phyloP scores from a whole-genome alignment of 2,888 invertebrate genomes.

The Spialia ferax region DNA sequence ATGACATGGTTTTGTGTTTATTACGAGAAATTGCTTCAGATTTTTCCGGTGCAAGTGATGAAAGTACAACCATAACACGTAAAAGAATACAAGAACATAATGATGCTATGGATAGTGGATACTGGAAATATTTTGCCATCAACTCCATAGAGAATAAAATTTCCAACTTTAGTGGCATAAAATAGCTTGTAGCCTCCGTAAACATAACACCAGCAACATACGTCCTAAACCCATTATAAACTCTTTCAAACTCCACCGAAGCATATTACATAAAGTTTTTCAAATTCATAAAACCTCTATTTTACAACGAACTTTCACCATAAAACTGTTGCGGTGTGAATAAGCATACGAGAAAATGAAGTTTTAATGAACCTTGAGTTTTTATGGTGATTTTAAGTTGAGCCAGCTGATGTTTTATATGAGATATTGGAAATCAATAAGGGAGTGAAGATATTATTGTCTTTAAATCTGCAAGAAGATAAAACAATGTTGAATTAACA shows the following conservation, averaged over 20 bases:
- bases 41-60: no score
- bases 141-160: no score
- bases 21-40: no score
- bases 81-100: no score
- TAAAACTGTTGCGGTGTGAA: conserved; percentile 47
- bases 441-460: no score
- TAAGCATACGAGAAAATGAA: conserved; percentile 48
- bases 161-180: neutral
- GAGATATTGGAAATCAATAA: neutral
- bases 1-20: no score
- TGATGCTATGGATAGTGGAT: no score
- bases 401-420: neutral
- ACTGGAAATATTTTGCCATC: no score
- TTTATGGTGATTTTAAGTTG: conserved; percentile 12
- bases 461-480: no score
- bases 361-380: conserved; percentile 47
- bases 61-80: no score
- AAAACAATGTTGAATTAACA: no score
- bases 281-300: conserved; percentile 35
- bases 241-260: conserved; percentile 16
- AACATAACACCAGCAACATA: conserved; percentile 39
- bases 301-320: conserved; percentile 45
- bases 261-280: conserved; percentile 23
- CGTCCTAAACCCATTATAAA: conserved; percentile 22
- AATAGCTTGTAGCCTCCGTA: neutral